These are phyloP conservation scores for Hymenochirus boettgeri DNA, from an alignment of 2,113 vertebrate genomes.

Conservation along the genomic window DNA sequence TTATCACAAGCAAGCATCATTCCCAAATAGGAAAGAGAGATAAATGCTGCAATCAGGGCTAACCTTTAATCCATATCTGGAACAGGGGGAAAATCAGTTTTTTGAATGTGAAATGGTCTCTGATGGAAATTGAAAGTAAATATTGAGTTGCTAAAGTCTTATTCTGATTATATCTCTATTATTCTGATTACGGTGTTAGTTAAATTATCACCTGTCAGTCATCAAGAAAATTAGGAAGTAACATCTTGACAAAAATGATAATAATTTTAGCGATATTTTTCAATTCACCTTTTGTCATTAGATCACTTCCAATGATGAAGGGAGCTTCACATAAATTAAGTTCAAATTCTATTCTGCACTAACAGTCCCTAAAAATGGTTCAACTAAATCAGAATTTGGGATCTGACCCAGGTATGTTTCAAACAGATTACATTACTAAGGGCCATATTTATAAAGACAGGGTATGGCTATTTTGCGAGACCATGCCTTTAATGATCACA, in stretches of 20 bases:
- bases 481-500: too few relatives aligned
- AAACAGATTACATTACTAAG: too few relatives aligned
- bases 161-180: conserved; percentile 29
- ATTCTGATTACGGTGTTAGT: conserved; percentile 21
- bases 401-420: too few relatives aligned
- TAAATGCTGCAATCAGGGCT: conserved; percentile 45
- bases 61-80: conserved; percentile 40
- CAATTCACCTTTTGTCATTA: too few relatives aligned
- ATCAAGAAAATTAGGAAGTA: conserved; percentile 4
- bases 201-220: conserved; percentile 4
- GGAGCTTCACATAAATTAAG: too few relatives aligned
- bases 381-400: too few relatives aligned
- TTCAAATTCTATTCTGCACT: too few relatives aligned
- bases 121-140: conserved; percentile 54
- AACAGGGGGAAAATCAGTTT: conserved; percentile 45
- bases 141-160: conserved; percentile 29
- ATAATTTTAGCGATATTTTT: background rate
- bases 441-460: too few relatives aligned
- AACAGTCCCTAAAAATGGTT: too few relatives aligned
- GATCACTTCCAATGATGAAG: too few relatives aligned
- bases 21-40: conserved; percentile 42
- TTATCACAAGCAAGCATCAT: conserved; percentile 45
- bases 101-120: conserved; percentile 55
- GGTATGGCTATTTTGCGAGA: too few relatives aligned
- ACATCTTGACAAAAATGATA: conserved; percentile 3